phyloP scores from a whole-genome alignment of 2,888 invertebrate species.

The Calameuta idolon region DNA sequence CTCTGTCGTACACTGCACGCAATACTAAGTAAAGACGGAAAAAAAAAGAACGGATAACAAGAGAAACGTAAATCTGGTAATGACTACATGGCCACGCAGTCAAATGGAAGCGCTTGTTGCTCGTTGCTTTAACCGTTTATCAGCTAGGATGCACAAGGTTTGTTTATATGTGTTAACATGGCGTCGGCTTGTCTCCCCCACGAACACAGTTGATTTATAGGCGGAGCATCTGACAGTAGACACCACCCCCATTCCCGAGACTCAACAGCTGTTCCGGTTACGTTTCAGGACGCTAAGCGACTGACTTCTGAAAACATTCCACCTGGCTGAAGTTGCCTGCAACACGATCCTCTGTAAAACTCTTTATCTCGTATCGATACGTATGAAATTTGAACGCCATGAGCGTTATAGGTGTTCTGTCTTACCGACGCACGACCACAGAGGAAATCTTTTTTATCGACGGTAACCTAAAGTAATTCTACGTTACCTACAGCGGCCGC shows the following conservation, averaged over 20 bases:
- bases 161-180: conserved; percentile 66
- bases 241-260: conserved; percentile 50
- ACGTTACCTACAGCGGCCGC: not conserved
- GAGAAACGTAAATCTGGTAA: not conserved
- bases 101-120: conserved; percentile 39
- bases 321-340: not conserved
- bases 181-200: conserved; percentile 60
- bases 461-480: not conserved
- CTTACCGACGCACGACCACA: not conserved
- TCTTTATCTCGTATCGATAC: not conserved
- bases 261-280: conserved; percentile 26
- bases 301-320: not conserved
- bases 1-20: not conserved
- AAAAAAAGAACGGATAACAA: not conserved
- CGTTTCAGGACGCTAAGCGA: conserved; percentile 8
- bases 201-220: conserved; percentile 63
- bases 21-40: not conserved
- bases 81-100: conserved; percentile 1
- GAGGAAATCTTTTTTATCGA: not conserved
- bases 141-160: conserved; percentile 56
- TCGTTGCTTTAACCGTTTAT: conserved; percentile 52
- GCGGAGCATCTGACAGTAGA: conserved; percentile 65
- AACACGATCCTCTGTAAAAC: not conserved
- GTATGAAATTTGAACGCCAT: not conserved
- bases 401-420: not conserved